Percentiles rank a stretch among this genome's conserved stretches.
Evolutionary conservation across 2,113 vertebrate species (phyloP).

Genomic region (Gambusia affinis): DNA sequence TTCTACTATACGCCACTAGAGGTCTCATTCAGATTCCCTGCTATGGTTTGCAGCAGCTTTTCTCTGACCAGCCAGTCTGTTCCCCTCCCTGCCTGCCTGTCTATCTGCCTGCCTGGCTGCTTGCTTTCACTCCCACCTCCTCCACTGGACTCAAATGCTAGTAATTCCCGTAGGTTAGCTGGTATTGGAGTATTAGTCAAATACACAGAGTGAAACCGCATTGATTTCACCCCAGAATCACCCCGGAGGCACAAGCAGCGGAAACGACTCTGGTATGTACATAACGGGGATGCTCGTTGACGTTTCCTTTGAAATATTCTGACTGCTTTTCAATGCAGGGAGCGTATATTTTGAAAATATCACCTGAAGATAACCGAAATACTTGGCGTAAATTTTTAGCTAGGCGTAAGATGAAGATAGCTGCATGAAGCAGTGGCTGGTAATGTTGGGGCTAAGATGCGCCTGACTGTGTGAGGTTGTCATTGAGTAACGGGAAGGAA

Average conservation of each 20-base stretch:
- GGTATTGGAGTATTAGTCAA: conserved; percentile 37
- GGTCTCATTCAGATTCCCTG: conserved; percentile 45
- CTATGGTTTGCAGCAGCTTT: conserved; percentile 14
- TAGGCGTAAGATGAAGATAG: neutral
- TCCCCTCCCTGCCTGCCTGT: neutral
- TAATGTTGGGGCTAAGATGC: neutral
- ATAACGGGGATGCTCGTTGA: conserved; percentile 31
- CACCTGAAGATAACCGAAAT: neutral
- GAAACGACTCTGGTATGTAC: conserved; percentile 67
- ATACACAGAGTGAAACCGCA: conserved; percentile 20
- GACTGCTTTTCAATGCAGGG: neutral
- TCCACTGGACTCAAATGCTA: conserved; percentile 61
- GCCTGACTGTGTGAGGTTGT: neutral
- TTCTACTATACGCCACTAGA: conserved; percentile 67
- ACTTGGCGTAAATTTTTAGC: neutral
- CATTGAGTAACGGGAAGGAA: conserved; percentile 7
- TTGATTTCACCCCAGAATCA: conserved; percentile 2
- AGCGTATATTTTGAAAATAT: conserved; percentile 2
- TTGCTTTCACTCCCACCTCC: conserved; percentile 50
- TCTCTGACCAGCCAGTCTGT: conserved; percentile 15
- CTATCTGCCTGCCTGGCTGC: conserved; percentile 13
- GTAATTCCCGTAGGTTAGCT: conserved; percentile 66
- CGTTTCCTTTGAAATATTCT: neutral
- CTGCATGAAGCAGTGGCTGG: neutral
- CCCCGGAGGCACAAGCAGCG: conserved; percentile 25